Base-by-base conservation (phyloP, 2,797 vertebrate genomes). In the Gadopsis bispinosus region DNA sequence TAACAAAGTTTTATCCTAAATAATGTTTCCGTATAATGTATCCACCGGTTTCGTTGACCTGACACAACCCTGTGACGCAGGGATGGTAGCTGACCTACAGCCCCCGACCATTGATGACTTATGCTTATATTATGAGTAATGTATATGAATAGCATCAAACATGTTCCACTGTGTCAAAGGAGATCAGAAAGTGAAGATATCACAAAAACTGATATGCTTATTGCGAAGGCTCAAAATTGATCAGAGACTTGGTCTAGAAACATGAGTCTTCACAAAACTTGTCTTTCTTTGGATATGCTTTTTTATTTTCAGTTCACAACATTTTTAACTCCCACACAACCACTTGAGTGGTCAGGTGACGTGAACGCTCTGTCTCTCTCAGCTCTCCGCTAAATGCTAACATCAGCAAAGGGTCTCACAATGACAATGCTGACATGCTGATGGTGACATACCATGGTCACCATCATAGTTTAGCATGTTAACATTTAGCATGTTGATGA, bases 21-120 rank as follows among this genome's bases (percentile, higher is more conserved):
- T 67, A 66, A 66, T 35, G 5, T 10, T 59, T 41, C 47, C 26
- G 61, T 61, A 60, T 58, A 69, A 45, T 53, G 54, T 48, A 43
- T 59, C 65, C 37, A 71, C 17, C 41, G 61, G 39, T 69, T 69
- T 43, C 56, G 22, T 22, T 61, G 14, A 58, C 48, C 65, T 71
- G 60, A 67, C 0, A 20, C 41, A 37, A 75, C 45, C 50, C 58
- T 60, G 16, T 43, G 55, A 58, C 47, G 71, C n/a, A 61, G 7
- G 19, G 13, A 17, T 8, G 12, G 8, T n/a, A 22, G 53, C 66
- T 62, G 67, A 75, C 50, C 29, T 51, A 9, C 16, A 69, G 37
- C 60, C 39, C 47, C 41, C n/a, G 37, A 51, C 33, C 5, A 1
- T 11, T 33, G 10, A 56, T 69, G 53, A 83, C 45, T 67, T 33